Conservation (phyloP, 1,140 invertebrate genomes). For the Anagrus nilaparvatae region DNA sequence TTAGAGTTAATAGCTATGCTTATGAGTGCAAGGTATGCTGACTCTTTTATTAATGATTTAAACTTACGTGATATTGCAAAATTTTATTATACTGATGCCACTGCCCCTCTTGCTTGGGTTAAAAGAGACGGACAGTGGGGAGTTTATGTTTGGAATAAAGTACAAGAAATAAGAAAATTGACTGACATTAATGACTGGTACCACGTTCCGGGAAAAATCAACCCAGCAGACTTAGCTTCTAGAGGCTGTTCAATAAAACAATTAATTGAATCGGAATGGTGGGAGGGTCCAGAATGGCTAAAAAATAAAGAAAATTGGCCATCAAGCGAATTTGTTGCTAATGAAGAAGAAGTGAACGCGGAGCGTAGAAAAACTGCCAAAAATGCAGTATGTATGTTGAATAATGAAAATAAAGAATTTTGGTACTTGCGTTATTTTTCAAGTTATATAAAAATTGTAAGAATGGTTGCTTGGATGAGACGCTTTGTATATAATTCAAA, state of each 20-base stretch:
- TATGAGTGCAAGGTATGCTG: conserved; percentile 24
- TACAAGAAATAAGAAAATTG: conserved; percentile 19
- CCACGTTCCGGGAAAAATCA: conserved; percentile 31
- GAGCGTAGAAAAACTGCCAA: conserved; percentile 13
- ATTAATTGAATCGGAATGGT: conserved; percentile 30
- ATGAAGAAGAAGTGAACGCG: conserved; percentile 12
- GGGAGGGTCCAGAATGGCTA: conserved; percentile 32
- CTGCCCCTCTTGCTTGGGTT: conserved; percentile 21
- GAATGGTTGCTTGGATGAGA: too few relatives aligned
- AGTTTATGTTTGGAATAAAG: conserved; percentile 8
- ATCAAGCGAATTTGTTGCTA: neutral
- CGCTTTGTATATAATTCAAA: too few relatives aligned
- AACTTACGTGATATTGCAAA: neutral
- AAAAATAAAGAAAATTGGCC: conserved; percentile 18
- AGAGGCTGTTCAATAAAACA: conserved; percentile 27
- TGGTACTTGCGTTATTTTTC: too few relatives aligned
- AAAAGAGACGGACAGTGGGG: conserved; percentile 9
- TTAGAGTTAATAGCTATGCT: conserved; percentile 31
- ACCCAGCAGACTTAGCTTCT: conserved; percentile 30
- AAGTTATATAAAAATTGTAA: too few relatives aligned
- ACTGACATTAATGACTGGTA: conserved; percentile 17
- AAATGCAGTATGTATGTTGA: conserved; percentile 4
- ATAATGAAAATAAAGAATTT: too few relatives aligned
- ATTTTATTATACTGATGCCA: conserved; percentile 12
- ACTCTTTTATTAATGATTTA: conserved; percentile 5